These are phyloP conservation scores for Xenentodon cancila DNA, from an alignment of 2,797 vertebrate genomes.

Conservation along the genomic window DNA sequence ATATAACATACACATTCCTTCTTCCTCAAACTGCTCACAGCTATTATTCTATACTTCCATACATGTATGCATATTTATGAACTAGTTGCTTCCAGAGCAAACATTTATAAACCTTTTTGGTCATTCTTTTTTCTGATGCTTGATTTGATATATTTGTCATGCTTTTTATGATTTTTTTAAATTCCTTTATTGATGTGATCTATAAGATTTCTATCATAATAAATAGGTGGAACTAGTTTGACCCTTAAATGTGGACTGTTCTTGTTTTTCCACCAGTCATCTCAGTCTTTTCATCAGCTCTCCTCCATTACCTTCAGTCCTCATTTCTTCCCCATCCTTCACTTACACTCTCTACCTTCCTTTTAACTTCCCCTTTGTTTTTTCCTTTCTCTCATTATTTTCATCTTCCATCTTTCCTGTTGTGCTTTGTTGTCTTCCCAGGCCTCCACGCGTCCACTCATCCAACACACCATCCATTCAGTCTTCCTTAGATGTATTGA, in stretches of 20 bases:
- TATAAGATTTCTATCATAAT: neutral
- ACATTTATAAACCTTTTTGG: neutral
- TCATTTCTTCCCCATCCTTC: constrained; percentile 18
- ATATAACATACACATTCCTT: constrained; percentile 10
- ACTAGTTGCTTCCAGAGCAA: neutral
- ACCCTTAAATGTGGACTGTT: constrained; percentile 55
- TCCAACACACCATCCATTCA: constrained; percentile 43
- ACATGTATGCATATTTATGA: neutral
- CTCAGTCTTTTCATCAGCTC: constrained; percentile 28
- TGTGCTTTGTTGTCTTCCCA: constrained; percentile 7
- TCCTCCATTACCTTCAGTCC: constrained; percentile 28
- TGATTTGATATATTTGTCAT: constrained; percentile 18
- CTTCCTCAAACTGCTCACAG: neutral
- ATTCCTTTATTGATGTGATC: constrained; percentile 19
- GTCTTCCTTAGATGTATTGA: constrained; percentile 54
- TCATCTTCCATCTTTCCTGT: constrained; percentile 32
- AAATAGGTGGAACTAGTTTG: constrained; percentile 60
- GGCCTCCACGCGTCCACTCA: constrained; percentile 25
- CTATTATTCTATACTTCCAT: neutral
- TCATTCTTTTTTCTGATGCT: constrained; percentile 17
- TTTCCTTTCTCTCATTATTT: constrained; percentile 48
- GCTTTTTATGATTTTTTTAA: neutral
- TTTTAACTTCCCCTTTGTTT: constrained; percentile 19
- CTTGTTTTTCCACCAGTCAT: constrained; percentile 59
- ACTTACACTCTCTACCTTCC: constrained; percentile 15